Percentiles rank a stretch among this genome's conserved stretches.
phyloP scores from a whole-genome alignment of 2,113 vertebrate species.

The Chloroceryle aenea region DNA sequence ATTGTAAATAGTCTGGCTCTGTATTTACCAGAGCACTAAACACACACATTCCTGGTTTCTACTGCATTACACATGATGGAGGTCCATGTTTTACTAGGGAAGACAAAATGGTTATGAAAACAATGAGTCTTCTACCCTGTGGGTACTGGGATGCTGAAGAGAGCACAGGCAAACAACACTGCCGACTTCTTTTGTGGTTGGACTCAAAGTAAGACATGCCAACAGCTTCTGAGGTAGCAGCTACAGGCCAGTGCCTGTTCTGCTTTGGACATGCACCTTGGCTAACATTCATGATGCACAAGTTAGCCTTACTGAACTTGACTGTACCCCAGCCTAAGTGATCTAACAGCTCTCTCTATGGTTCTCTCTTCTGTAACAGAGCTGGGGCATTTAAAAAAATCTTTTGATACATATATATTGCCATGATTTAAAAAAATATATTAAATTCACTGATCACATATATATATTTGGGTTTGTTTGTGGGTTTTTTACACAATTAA shows the following conservation, averaged over 20 bases:
- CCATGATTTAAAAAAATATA: background rate
- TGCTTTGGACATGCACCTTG: background rate
- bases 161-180: background rate
- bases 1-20: background rate
- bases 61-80: background rate
- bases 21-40: background rate
- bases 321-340: background rate
- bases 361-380: background rate
- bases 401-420: background rate
- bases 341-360: background rate
- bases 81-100: background rate
- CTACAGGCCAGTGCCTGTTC: background rate
- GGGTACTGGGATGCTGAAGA: background rate
- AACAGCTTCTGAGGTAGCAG: background rate
- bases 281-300: background rate
- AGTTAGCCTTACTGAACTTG: background rate
- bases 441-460: background rate
- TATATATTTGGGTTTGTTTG: background rate
- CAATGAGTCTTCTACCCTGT: background rate
- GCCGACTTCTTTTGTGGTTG: background rate
- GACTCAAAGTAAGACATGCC: background rate
- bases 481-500: background rate
- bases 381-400: background rate
- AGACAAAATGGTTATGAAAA: background rate
- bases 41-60: background rate